Conservation (phyloP, 92 coral and sea anemone genomes). For the Pocillopora meandrina region DNA sequence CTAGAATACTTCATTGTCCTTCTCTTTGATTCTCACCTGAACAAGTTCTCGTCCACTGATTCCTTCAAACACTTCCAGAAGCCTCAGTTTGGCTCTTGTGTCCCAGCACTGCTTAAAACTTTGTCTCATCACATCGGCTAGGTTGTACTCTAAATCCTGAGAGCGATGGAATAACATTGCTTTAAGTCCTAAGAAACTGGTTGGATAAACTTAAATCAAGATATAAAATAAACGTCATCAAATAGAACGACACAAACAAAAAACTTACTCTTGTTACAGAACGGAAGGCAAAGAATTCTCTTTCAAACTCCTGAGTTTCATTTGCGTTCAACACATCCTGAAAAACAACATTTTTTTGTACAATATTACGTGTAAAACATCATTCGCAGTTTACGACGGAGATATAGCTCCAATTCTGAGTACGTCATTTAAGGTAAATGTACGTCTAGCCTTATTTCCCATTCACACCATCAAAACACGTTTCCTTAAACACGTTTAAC, state of each 20-base stretch:
- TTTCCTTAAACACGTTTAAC: too few relatives aligned
- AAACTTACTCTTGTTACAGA: constrained; percentile 92
- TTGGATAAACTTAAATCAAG: neutral
- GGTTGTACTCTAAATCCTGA: constrained; percentile 87
- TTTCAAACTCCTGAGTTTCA: constrained; percentile 91
- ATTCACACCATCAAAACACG: too few relatives aligned
- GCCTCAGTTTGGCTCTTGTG: constrained; percentile 92
- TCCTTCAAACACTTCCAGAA: constrained; percentile 97
- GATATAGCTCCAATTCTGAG: too few relatives aligned
- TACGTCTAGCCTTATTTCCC: too few relatives aligned
- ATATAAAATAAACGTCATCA: neutral
- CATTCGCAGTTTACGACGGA: too few relatives aligned
- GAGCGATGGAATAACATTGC: neutral
- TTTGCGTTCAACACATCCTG: constrained; percentile 92
- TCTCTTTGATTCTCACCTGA: constrained; percentile 54
- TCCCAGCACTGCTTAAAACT: constrained; percentile 99
- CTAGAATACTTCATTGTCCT: too few relatives aligned
- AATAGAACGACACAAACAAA: neutral
- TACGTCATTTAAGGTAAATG: too few relatives aligned
- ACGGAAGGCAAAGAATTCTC: constrained; percentile 93
- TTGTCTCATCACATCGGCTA: constrained; percentile 94
- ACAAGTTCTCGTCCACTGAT: constrained; percentile 97
- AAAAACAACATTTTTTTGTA: neutral
- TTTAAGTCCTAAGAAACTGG: neutral
- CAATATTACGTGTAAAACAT: neutral